Evolutionary conservation across 2,888 invertebrate genomes (phyloP).

Genomic region (Drosophila quasianomalipes): DNA sequence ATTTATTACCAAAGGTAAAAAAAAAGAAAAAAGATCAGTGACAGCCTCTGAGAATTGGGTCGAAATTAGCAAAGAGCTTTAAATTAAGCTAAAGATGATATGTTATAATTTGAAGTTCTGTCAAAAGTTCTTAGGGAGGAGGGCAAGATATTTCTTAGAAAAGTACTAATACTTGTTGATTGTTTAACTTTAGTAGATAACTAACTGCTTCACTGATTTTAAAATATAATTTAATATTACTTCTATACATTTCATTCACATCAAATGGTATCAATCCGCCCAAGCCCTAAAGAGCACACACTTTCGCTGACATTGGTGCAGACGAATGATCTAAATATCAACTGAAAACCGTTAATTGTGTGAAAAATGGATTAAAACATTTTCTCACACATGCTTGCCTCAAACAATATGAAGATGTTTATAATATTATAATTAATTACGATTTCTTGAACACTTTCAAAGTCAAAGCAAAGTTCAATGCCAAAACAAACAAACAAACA

Average conservation of each 20-base stretch:
- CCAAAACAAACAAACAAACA: constrained; percentile 59
- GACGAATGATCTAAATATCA: constrained; percentile 39
- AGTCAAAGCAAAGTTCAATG: constrained; percentile 79
- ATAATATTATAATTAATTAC: constrained; percentile 77
- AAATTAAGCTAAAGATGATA: constrained; percentile 34
- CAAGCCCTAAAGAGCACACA: constrained; percentile 16
- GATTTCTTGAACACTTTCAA: constrained; percentile 63
- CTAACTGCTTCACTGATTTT: not conserved
- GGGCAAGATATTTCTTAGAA: not conserved
- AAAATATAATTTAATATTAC: not conserved
- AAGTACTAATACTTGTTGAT: no score
- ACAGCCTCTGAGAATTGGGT: constrained; percentile 71
- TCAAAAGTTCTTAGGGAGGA: constrained; percentile 12
- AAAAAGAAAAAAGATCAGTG: constrained; percentile 33
- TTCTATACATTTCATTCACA: not conserved
- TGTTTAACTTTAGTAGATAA: not conserved
- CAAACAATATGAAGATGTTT: constrained; percentile 74
- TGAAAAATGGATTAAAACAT: constrained; percentile 54
- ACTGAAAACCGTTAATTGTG: constrained; percentile 52
- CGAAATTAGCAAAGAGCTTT: constrained; percentile 70
- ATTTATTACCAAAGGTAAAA: constrained; percentile 59
- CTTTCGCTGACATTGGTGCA: constrained; percentile 65
- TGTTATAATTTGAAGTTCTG: constrained; percentile 18
- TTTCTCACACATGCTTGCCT: constrained; percentile 63
- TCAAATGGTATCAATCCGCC: constrained; percentile 6